Evolutionary conservation across 2,888 invertebrate genomes (phyloP), one percentile per base, ranked within the genome.

Genomic region (Patella ulyssiponensis): DNA sequence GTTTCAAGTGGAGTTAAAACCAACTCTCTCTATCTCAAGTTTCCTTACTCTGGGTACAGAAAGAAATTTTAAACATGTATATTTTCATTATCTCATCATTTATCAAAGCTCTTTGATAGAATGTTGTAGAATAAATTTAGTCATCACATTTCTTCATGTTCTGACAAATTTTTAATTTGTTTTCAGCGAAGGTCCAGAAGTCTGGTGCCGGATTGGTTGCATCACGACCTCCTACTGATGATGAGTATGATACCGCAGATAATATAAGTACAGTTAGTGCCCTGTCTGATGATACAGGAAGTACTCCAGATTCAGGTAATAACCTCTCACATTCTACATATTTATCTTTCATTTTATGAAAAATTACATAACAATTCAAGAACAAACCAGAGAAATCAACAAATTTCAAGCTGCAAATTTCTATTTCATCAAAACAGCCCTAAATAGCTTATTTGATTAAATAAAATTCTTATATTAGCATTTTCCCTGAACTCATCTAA

Each of bases 261-360:
- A 96, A 96, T 91, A 95, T 94, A 83, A 97, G 97, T 83, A 94
- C 96, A 80, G 94, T 94, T 86, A 97, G 97, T 80, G 94, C 94
- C 53, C 94, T 94, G 84, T 97, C 97, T 0, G 97, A 97, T 88
- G 94, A 94, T 83, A 81, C 75, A 11, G 94, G 93, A 85, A 95
- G 95, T 89, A 92, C 93, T 84, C 92, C 94, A 74, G 86, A 86
- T 53, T 88, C 88, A 76, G 87, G 88, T 87, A 83, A 69, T 74
- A 71, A 20, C 73, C 73, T 33, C 23, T 15, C n/a, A 5, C 56
- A 56, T 69, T 54, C n/a, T 75, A 11, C 44, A 44, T 71, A 71
- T 51, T 9, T 44, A 0, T 44, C 44, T 44, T 9, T 9, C 44
- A 44, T 44, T 44, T 44, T 44, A 44, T 9, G 9, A 44, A 44